Conservation (phyloP, 64 coral and sea anemone genomes). For the Montipora sp. region DNA sequence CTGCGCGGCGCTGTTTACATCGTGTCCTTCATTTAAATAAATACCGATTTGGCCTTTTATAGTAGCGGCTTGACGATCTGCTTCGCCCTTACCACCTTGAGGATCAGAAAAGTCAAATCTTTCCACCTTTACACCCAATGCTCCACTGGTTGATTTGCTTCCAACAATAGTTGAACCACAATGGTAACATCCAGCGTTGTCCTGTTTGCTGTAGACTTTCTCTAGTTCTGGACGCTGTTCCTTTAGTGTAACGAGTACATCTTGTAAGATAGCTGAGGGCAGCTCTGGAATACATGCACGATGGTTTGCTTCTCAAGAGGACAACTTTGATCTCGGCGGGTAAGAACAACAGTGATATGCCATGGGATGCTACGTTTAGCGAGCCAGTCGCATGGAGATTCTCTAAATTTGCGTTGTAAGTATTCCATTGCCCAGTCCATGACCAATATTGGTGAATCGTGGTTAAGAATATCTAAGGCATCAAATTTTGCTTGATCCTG, state of each 20-base stretch:
- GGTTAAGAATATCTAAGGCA: not conserved
- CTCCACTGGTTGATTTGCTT: not conserved
- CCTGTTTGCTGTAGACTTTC: constrained; percentile 39
- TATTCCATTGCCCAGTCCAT: constrained; percentile 30
- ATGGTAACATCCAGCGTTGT: constrained; percentile 55
- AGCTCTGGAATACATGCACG: constrained; percentile 51
- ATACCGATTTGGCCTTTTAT: constrained; percentile 44
- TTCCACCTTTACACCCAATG: constrained; percentile 6
- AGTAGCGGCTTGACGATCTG: constrained; percentile 36
- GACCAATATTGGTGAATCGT: not conserved
- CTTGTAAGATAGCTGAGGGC: constrained; percentile 39
- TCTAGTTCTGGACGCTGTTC: constrained; percentile 3
- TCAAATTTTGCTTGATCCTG: constrained; percentile 26
- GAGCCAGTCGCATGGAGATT: constrained; percentile 29
- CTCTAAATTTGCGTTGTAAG: not conserved
- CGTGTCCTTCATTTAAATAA: constrained; percentile 50
- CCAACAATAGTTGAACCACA: constrained; percentile 44
- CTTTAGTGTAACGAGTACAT: constrained; percentile 43
- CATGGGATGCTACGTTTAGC: constrained; percentile 22
- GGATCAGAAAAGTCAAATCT: constrained; percentile 65
- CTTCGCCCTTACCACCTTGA: constrained; percentile 35
- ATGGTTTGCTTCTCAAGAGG: constrained; percentile 32
- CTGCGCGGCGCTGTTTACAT: not conserved
- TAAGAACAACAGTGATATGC: constrained; percentile 16
- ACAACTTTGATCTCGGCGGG: not conserved